A percentile compares a stretch with the other conserved stretches of the same genome.
These are phyloP conservation scores for Karalla daura DNA, from an alignment of 2,797 vertebrate species.

Conservation along the genomic window DNA sequence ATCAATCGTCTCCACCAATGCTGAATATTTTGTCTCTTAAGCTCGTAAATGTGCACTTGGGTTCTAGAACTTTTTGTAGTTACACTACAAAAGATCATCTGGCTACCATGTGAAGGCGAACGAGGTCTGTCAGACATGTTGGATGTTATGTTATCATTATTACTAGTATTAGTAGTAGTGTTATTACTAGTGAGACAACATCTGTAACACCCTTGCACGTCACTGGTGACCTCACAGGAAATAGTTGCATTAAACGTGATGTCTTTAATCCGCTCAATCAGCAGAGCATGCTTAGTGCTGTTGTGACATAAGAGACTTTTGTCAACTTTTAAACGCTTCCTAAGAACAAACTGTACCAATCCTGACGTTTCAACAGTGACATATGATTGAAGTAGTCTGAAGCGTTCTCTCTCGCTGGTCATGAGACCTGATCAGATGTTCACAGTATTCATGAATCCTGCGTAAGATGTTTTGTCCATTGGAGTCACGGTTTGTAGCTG, in stretches of 20 bases:
- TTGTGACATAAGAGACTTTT: conserved; percentile 13
- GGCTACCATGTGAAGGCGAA: too few species aligned
- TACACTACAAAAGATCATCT: too few species aligned
- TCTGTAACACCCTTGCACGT: not conserved
- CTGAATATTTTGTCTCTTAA: too few species aligned
- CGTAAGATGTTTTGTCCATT: not conserved
- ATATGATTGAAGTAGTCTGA: not conserved
- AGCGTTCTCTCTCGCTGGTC: not conserved
- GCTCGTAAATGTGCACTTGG: too few species aligned
- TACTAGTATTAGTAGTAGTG: not conserved
- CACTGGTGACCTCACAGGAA: conserved; percentile 17
- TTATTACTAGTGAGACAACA: not conserved
- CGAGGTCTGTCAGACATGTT: too few species aligned
- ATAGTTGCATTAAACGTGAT: not conserved
- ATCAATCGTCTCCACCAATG: too few species aligned
- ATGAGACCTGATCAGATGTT: not conserved
- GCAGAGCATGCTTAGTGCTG: not conserved
- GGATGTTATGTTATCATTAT: too few species aligned
- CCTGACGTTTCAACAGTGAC: not conserved
- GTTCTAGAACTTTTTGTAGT: too few species aligned
- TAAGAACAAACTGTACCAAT: not conserved
- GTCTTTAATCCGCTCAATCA: not conserved
- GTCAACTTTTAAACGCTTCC: not conserved
- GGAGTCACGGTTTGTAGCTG: not conserved
- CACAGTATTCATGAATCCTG: not conserved